Conservation (phyloP, 2,797 vertebrate species). For the Taenioides sp. region DNA sequence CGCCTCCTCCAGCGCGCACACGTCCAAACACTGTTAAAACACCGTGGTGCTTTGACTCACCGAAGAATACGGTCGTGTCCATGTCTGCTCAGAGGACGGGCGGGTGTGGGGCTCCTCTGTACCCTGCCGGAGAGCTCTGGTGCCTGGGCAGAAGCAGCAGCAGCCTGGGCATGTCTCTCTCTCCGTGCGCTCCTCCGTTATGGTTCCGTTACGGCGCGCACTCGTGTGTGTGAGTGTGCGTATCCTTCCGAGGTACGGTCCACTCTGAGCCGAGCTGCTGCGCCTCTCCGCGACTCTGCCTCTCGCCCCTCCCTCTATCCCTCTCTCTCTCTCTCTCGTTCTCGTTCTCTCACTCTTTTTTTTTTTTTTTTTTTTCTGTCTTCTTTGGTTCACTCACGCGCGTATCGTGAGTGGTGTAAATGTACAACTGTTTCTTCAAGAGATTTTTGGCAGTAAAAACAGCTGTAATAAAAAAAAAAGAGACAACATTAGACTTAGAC, state of each 20-base stretch:
- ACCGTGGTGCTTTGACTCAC: constrained; percentile 79
- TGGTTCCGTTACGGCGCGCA: constrained; percentile 40
- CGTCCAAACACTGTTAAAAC: neutral
- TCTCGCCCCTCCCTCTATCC: constrained; percentile 43
- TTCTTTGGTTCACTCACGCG: too few relatives aligned
- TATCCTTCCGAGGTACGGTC: constrained; percentile 46
- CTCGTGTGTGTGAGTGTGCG: constrained; percentile 16
- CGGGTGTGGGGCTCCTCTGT: constrained; percentile 79
- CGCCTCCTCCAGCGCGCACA: neutral
- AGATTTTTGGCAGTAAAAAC: too few relatives aligned
- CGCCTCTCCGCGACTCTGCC: constrained; percentile 16
- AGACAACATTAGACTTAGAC: too few relatives aligned
- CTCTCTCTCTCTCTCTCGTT: neutral
- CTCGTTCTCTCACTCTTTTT: constrained; percentile 2
- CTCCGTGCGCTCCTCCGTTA: constrained; percentile 53
- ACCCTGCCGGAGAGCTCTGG: constrained; percentile 81
- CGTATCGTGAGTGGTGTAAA: too few relatives aligned
- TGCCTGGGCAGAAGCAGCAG: constrained; percentile 74
- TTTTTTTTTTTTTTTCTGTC: too few relatives aligned
- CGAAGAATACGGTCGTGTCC: constrained; percentile 97
- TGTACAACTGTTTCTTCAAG: too few relatives aligned
- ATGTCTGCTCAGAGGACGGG: constrained; percentile 81
- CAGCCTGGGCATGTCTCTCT: constrained; percentile 64
- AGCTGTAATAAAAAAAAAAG: too few relatives aligned
- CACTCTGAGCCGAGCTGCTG: constrained; percentile 54